Evolutionary conservation across 2,113 vertebrate genomes (phyloP).

Genomic region (Etheostoma spectabile): DNA sequence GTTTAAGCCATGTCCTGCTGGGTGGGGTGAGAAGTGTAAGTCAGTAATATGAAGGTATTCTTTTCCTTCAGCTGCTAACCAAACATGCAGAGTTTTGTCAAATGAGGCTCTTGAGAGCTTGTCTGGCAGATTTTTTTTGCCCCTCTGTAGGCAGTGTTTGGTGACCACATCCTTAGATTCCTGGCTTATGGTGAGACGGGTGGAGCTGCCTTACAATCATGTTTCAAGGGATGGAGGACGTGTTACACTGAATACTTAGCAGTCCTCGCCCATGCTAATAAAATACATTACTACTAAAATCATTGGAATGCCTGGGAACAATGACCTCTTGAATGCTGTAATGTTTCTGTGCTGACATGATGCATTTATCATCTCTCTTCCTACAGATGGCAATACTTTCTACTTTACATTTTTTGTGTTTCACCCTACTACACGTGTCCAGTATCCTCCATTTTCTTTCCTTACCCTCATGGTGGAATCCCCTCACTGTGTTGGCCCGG

Average conservation of each 20-base stretch:
- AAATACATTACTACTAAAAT: slow-evolving; percentile 45
- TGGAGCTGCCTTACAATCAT: slow-evolving; percentile 68
- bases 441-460: neutral
- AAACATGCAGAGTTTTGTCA: slow-evolving; percentile 74
- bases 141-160: slow-evolving; percentile 65
- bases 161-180: slow-evolving; percentile 79
- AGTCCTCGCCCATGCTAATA: slow-evolving; percentile 55
- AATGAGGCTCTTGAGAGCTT: slow-evolving; percentile 75
- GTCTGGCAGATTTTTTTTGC: slow-evolving; percentile 66
- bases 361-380: slow-evolving; percentile 24
- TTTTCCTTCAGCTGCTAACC: slow-evolving; percentile 77
- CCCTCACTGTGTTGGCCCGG: slow-evolving; percentile 97
- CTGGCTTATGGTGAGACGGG: slow-evolving; percentile 75
- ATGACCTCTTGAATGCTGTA: slow-evolving; percentile 3
- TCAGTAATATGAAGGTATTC: slow-evolving; percentile 79
- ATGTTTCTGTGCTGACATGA: slow-evolving; percentile 30
- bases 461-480: slow-evolving; percentile 98
- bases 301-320: slow-evolving; percentile 34
- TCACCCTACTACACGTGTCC: neutral
- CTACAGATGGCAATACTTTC: neutral
- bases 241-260: slow-evolving; percentile 40
- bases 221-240: slow-evolving; percentile 69
- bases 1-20: slow-evolving; percentile 70
- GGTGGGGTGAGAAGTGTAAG: slow-evolving; percentile 79
- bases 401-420: neutral